Conservation (phyloP, 1,140 invertebrate genomes). For the Drosophila setifemur region DNA sequence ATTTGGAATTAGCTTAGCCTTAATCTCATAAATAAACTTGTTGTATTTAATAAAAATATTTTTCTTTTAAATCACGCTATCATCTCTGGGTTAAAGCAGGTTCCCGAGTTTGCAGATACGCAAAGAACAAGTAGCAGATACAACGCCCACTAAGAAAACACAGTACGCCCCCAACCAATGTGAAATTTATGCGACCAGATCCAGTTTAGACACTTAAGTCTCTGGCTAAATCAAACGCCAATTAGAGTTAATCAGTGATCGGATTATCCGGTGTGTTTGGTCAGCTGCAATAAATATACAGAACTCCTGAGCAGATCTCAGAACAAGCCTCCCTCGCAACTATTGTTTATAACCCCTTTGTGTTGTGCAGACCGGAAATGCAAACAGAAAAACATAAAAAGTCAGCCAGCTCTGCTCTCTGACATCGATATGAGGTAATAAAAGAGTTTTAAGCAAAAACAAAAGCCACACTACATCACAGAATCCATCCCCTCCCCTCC, state of each 20-base stretch:
- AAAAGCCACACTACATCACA: constrained; percentile 41
- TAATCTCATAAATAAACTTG: background rate
- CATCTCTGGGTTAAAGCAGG: background rate
- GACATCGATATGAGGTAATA: constrained; percentile 76
- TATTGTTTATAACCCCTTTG: constrained; percentile 21
- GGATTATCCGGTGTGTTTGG: constrained; percentile 25
- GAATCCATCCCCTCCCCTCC: background rate
- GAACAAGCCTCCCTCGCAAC: constrained; percentile 24
- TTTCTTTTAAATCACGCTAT: background rate
- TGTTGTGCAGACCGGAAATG: constrained; percentile 52
- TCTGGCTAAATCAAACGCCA: constrained; percentile 36
- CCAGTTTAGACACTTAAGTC: background rate
- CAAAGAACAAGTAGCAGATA: constrained; percentile 36
- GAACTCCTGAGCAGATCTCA: background rate
- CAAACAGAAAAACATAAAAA: constrained; percentile 41
- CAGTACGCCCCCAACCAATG: constrained; percentile 38
- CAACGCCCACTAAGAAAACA: constrained; percentile 25
- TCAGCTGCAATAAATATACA: constrained; percentile 34
- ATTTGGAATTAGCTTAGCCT: too few species aligned
- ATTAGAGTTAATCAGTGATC: constrained; percentile 58
- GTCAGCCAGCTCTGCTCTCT: constrained; percentile 5
- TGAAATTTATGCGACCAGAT: constrained; percentile 43
- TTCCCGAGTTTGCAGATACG: background rate
- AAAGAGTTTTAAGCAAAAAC: constrained; percentile 73
- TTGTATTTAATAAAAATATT: background rate